These are phyloP conservation scores for Camelus bactrianus DNA, from an alignment of 2,113 vertebrate species.

Conservation along the genomic window DNA sequence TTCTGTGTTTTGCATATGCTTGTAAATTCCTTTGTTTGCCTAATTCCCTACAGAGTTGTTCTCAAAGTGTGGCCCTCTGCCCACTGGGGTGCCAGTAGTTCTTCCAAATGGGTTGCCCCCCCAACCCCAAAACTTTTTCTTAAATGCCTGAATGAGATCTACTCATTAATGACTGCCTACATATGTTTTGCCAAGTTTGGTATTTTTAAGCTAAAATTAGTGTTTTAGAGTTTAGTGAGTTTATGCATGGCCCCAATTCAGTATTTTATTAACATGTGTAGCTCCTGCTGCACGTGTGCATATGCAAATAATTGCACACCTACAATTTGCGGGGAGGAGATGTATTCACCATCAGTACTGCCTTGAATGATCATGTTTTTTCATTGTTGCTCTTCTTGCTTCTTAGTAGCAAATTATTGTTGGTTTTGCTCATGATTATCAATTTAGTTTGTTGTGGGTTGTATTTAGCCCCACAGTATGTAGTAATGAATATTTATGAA, in stretches of 20 bases:
- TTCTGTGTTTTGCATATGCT: neutral
- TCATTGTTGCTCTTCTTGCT: conserved; percentile 47
- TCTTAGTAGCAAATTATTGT: conserved; percentile 65
- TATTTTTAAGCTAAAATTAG: conserved; percentile 9
- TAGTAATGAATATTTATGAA: conserved; percentile 77
- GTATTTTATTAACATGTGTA: neutral
- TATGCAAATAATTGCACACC: neutral
- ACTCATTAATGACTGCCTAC: neutral
- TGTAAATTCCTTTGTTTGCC: neutral
- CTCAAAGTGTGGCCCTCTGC: neutral
- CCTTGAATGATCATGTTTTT: neutral
- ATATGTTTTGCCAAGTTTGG: neutral
- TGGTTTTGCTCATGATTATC: conserved; percentile 60
- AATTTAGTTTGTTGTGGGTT: conserved; percentile 68
- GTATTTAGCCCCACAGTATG: conserved; percentile 61
- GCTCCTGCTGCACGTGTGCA: neutral
- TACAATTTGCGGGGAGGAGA: neutral
- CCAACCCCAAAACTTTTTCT: neutral
- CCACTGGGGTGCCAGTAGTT: neutral
- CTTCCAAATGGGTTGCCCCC: neutral
- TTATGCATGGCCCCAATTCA: neutral
- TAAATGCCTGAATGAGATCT: neutral
- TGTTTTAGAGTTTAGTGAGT: neutral
- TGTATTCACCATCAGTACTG: neutral
- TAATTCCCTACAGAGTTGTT: neutral